Conservation (phyloP, 1,140 invertebrate species). For the Drosophila truncata region DNA sequence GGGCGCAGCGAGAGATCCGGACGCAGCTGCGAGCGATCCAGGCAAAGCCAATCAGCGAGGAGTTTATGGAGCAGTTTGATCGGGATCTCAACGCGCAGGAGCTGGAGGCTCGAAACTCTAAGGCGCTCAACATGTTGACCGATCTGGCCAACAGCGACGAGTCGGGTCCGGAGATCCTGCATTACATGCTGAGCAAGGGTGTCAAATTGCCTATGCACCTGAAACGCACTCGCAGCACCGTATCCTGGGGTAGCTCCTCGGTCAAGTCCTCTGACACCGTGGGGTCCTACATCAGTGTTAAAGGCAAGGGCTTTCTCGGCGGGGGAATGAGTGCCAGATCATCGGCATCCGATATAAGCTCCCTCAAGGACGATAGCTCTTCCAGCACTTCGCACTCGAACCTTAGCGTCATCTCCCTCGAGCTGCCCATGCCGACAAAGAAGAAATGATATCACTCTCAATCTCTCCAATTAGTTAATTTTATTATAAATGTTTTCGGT, state of each 20-base stretch:
- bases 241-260: conserved; percentile 63
- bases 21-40: conserved; percentile 57
- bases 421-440: conserved; percentile 47
- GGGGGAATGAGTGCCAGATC: conserved; percentile 49
- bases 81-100: conserved; percentile 82
- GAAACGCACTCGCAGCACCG: conserved; percentile 62
- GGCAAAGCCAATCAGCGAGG: conserved; percentile 69
- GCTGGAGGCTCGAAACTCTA: conserved; percentile 80
- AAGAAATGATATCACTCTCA: conserved; percentile 37
- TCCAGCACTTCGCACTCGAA: conserved; percentile 20
- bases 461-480: not conserved
- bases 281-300: conserved; percentile 33
- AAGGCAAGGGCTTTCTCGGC: conserved; percentile 41
- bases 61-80: conserved; percentile 75
- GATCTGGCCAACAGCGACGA: conserved; percentile 76
- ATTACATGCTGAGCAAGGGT: conserved; percentile 68
- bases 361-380: conserved; percentile 54
- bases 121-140: conserved; percentile 79
- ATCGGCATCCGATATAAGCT: conserved; percentile 50
- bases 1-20: conserved; percentile 79
- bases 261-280: conserved; percentile 55
- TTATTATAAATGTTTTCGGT: not conserved
- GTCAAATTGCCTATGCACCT: conserved; percentile 73
- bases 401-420: conserved; percentile 68
- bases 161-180: conserved; percentile 69